Percentiles rank a stretch among this genome's conserved stretches.
Evolutionary conservation across 53 echinoderm and acorn worm genomes (phyloP).

Genomic region (Luidia sarsii): DNA sequence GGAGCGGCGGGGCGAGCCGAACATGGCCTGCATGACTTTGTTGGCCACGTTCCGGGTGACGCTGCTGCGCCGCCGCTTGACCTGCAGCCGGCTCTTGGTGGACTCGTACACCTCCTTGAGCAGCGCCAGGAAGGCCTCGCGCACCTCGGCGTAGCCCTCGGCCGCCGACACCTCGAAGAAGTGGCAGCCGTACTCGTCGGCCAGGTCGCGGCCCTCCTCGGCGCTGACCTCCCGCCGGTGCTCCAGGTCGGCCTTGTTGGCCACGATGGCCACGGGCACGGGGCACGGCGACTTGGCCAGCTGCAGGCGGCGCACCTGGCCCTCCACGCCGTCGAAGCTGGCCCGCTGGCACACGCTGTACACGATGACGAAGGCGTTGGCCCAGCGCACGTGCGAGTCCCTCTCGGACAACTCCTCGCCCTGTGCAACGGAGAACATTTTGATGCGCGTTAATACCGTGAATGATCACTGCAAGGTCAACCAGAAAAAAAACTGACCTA

Average conservation of each 20-base stretch:
- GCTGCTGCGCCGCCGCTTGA: constrained; percentile 81
- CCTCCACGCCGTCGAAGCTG: constrained; percentile 73
- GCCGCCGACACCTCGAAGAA: constrained; percentile 96
- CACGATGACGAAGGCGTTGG: constrained; percentile 84
- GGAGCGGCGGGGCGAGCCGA: constrained; percentile 78
- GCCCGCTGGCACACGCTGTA: constrained; percentile 89
- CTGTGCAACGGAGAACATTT: constrained; percentile 46
- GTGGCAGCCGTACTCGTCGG: constrained; percentile 95
- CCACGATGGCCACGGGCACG: constrained; percentile 87
- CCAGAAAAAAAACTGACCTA: too few relatives aligned
- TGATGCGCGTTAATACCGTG: too few relatives aligned
- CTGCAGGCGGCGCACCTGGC: constrained; percentile 75
- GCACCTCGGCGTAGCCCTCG: constrained; percentile 78
- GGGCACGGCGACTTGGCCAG: constrained; percentile 78
- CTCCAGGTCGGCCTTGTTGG: constrained; percentile 86
- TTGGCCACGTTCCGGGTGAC: constrained; percentile 90
- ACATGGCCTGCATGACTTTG: constrained; percentile 92
- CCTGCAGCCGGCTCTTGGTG: constrained; percentile 70
- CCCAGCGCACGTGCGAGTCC: constrained; percentile 86
- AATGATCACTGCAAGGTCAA: too few relatives aligned
- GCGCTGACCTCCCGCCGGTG: constrained; percentile 74
- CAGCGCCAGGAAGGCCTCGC: constrained; percentile 75
- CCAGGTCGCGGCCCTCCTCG: constrained; percentile 84
- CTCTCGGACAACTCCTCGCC: constrained; percentile 69
- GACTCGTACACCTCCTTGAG: constrained; percentile 80